phyloP scores from a whole-genome alignment of 1,140 invertebrate species.

The Akabosia matsudoensis region DNA sequence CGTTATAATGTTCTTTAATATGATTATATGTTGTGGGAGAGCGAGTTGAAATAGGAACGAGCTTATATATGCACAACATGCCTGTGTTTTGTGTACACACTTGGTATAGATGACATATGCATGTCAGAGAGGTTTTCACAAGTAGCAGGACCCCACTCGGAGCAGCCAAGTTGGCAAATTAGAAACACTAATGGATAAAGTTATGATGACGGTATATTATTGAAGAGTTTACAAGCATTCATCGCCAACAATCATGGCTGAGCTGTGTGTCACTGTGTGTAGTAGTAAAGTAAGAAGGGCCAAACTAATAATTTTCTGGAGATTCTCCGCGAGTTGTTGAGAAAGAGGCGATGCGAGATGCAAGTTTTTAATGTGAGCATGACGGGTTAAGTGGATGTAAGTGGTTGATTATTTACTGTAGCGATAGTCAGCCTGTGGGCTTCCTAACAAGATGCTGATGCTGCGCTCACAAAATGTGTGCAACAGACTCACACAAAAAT shows the following conservation, averaged over 20 bases:
- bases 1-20: too few relatives aligned
- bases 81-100: not conserved
- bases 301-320: not conserved
- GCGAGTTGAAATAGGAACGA: too few relatives aligned
- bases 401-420: constrained; percentile 14
- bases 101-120: not conserved
- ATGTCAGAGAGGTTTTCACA: not conserved
- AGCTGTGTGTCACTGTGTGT: not conserved
- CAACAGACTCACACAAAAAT: too few relatives aligned
- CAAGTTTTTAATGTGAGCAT: constrained; percentile 9
- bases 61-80: not conserved
- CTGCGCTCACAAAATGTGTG: not conserved
- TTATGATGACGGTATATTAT: not conserved
- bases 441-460: constrained; percentile 1
- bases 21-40: too few relatives aligned
- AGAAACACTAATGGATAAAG: constrained; percentile 22
- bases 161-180: constrained; percentile 7
- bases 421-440: not conserved
- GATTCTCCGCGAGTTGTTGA: not conserved
- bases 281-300: too few relatives aligned
- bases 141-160: constrained; percentile 3
- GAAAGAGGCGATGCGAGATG: not conserved
- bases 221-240: not conserved
- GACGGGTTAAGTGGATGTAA: constrained; percentile 19
- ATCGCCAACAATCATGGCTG: not conserved